Evolutionary conservation across 2,888 invertebrate species (phyloP).

Genomic region (Orthonevra nobilis): DNA sequence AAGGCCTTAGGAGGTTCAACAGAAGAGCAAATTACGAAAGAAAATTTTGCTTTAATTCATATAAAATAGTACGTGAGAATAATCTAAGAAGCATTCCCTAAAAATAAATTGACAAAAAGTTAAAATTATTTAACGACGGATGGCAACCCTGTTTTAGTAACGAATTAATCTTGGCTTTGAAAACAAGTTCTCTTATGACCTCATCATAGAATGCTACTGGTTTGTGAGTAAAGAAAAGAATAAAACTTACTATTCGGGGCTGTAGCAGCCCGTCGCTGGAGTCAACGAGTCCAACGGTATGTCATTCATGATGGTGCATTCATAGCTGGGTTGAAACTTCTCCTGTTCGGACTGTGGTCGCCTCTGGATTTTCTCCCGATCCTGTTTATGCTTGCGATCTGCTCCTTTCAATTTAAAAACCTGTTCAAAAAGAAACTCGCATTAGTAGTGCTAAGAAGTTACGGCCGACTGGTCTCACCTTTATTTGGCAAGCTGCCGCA

Average conservation of each 20-base stretch:
- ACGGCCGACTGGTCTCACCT: slow-evolving; percentile 84
- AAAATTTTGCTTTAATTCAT: too few relatives aligned
- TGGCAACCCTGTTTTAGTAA: too few relatives aligned
- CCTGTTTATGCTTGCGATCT: slow-evolving; percentile 97
- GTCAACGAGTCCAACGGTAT: slow-evolving; percentile 82
- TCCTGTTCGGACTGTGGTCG: slow-evolving; percentile 91
- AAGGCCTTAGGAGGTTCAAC: too few relatives aligned
- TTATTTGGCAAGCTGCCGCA: slow-evolving; percentile 97
- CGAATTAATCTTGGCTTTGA: too few relatives aligned
- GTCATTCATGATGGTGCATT: slow-evolving; percentile 95
- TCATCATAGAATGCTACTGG: neutral
- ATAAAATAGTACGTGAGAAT: too few relatives aligned
- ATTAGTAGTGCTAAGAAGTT: too few relatives aligned
- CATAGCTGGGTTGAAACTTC: slow-evolving; percentile 97
- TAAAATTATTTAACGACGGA: too few relatives aligned
- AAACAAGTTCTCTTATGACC: slow-evolving; percentile 2
- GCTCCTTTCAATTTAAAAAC: slow-evolving; percentile 96
- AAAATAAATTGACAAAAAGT: too few relatives aligned
- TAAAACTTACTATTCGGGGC: slow-evolving; percentile 80
- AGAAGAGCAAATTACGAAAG: too few relatives aligned
- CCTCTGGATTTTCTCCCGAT: slow-evolving; percentile 95
- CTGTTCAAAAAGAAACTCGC: slow-evolving; percentile 75
- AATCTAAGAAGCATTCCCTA: too few relatives aligned
- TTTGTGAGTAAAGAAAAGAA: too few relatives aligned
- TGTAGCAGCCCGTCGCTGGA: slow-evolving; percentile 77